Base-by-base conservation (phyloP, 1,140 invertebrate genomes). In the Eriosoma lanigerum region DNA sequence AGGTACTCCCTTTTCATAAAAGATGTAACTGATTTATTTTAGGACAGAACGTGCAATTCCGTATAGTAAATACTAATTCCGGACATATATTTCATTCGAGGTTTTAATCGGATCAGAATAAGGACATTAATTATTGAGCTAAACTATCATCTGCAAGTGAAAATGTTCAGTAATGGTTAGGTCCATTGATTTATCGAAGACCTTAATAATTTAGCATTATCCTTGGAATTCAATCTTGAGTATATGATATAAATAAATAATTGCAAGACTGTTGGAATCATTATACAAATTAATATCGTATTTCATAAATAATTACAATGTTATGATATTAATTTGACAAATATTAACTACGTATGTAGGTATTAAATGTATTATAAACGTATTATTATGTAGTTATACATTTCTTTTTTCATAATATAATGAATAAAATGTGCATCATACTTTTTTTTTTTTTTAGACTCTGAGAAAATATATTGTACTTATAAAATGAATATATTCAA, bases 81-180 rank as follows among this genome's bases (percentile, higher is more conserved):
- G n/a, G 17, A 9, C 44, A 3, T 68, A 48, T 68, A 24, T 46
- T 1, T 68, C 44, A 46, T 72, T 50, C 48, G 19, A 70, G 46
- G 46, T 21, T 46, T 68, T 50, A 70, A 70, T 50, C 66, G 46
- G 46, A 70, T 70, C 66, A 29, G 3, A 50, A 70, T 52, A 29
- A 52, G 46, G 48, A 29, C 46, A 48, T 52, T 52, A 29, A 72
- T 72, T 52, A 72, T 17, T 29, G 58, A 15, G 3, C 26, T 17
- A 26, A 52, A 72, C 24, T 72, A 62, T 62, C 19, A 62, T 17
- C 58, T 19, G 52, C 0, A 54, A 6, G 19, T 54, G 52, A 62
- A 32, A 62, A 62, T 10, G 29, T 17, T 17, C 68, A 12, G 46
- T 19, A 52, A 72, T 17, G 48, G 68, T 72, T 50, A n/a, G 19